Evolutionary conservation across 30 jellyfish, hydroid and myxozoan genomes (phyloP), one percentile per base, ranked within the genome.

Genomic region (Cassiopea andromeda): DNA sequence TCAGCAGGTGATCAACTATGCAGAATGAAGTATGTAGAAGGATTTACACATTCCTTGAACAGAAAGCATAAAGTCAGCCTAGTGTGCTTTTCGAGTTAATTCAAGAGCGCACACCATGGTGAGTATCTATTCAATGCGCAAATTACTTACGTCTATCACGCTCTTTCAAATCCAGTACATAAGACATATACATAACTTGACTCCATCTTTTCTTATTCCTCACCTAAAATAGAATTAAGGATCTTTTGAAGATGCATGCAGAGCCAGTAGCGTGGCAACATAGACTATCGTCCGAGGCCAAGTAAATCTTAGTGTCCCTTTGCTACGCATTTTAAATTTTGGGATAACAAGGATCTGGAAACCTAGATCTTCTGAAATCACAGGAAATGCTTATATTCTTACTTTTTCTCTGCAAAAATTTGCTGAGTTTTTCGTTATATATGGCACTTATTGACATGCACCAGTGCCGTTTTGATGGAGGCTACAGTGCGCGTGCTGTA

Each of bases 101-200:
- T 3, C 12, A 54, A 54, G 64, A 54, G 12, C 12, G 12, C 64
- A 10, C 64, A 54, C 64, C 12, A 54, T 54, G 64, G 7, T 54
- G 64, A 54, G 64, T 10, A 54, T 54, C 64, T 3, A 54, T 54
- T 54, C 64, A 54, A 54, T 3, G 64, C 12, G 64, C 12, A 10
- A 54, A 5, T 44, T 15, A 87, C 89, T 87, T 70, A 77, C 89
- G 75, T 46, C 77, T 82, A 73, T 70, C 79, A 43, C 14, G 1
- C 15, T n/a, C 49, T 70, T 84, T 94, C 85, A 94, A 94, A 80
- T 94, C 98, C 87, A 94, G 82, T 14, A 94, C 88, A 59, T 94
- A 94, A 1, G 98, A 94, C 98, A 94, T 94, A 79, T 94, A 94
- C 98, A 94, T 94, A 14, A 94, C 98, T 85, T 94, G 98, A 86